Evolutionary conservation across 2,888 invertebrate genomes (phyloP), one percentile per base, ranked within the genome.

Genomic region (Dynastes tityus): DNA sequence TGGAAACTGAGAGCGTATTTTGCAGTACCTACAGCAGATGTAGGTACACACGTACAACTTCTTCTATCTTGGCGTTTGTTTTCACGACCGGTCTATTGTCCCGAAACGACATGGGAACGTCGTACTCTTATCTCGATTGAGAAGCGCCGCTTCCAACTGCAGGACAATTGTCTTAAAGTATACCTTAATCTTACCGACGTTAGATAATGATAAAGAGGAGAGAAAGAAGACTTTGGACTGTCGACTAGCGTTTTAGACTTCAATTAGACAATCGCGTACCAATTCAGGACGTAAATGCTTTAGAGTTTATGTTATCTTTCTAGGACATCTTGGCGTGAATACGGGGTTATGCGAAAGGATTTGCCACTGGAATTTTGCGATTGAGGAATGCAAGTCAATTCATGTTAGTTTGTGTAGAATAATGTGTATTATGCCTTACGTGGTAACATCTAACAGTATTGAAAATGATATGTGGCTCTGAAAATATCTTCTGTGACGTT

Each of bases 151-250:
- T 63, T 63, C 74, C 63, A 61, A 63, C 45, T 74, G 45, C 32
- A 61, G 74, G 63, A 74, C 74, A 74, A 74, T 74, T 63, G 74
- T 74, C 74, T 74, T 74, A 63, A 29, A 61, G 63, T 74, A 63
- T 11, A 63, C 61, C 74, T 58, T 74, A 74, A 74, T 74, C 74
- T 74, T 27, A 68, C 67, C 27, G 49, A 45, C 67, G 29, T 27
- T 68, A 68, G 67, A 67, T 45, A 67, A 45, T 22, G 29, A 9
- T 16, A 49, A 22, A 68, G 16, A 45, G 29, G 9, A 4, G 27
- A 16, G 22, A 49, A 68, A 11, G 49, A 16, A 40, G 65, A 65
- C 40, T 27, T 49, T 29, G 67, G 16, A 27, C 49, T n/a, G 32
- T 68, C 53, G 53, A 16, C 45, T 16, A 8, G 29, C 49, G 22